Conservation (phyloP, 2,888 invertebrate species). For the Auanema sp. region DNA sequence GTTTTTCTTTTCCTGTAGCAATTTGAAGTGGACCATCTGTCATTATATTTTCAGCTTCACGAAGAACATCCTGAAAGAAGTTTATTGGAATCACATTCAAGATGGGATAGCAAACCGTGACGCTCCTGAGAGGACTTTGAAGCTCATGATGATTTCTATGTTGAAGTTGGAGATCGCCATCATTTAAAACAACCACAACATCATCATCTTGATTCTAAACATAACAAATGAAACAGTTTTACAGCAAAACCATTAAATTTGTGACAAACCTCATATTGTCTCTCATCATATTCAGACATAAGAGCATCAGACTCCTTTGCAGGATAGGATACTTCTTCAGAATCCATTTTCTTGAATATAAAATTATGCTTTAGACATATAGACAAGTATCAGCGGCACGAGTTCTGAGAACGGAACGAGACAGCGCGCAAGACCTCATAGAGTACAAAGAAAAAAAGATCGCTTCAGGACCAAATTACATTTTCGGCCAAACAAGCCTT, state of each 20-base stretch:
- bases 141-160: conserved; percentile 30
- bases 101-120: conserved; percentile 26
- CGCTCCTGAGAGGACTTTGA: conserved; percentile 39
- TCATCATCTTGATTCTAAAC: conserved; percentile 17
- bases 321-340: conserved; percentile 12
- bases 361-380: background rate
- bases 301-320: conserved; percentile 14
- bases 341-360: conserved; percentile 12
- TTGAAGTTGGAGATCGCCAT: conserved; percentile 33
- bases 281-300: background rate
- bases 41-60: conserved; percentile 45
- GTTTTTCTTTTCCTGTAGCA: conserved; percentile 26
- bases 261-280: too few species aligned
- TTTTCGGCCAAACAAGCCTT: background rate
- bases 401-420: conserved; percentile 3
- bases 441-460: conserved; percentile 1
- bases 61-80: conserved; percentile 40
- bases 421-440: conserved; percentile 2
- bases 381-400: conserved; percentile 8
- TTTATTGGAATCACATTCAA: conserved; percentile 1
- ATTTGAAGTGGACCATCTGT: conserved; percentile 43
- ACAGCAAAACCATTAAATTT: background rate
- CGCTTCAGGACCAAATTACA: conserved; percentile 7
- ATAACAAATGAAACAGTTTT: background rate
- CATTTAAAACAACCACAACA: conserved; percentile 35